Evolutionary conservation across 2,113 vertebrate species (phyloP).

Genomic region (Pelvicachromis taeniatus): DNA sequence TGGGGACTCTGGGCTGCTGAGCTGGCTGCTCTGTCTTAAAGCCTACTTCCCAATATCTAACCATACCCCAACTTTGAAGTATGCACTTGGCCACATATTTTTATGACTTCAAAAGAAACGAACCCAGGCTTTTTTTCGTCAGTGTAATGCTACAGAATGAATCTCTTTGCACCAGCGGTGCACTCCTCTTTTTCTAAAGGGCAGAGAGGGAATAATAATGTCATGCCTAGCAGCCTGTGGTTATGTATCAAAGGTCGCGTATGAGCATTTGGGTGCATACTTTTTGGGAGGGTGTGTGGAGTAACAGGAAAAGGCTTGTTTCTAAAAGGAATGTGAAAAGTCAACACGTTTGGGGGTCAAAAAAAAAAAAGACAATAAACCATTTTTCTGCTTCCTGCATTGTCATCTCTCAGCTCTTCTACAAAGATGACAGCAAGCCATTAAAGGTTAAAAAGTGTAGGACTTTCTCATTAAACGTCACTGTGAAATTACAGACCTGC

Average conservation of each 20-base stretch:
- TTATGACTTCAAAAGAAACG: background rate
- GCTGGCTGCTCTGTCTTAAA: conserved; percentile 18
- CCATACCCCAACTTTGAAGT: conserved; percentile 6
- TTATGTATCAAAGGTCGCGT: background rate
- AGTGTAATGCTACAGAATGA: background rate
- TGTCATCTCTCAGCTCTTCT: conserved; percentile 4
- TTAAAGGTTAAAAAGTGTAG: background rate
- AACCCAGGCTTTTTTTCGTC: background rate
- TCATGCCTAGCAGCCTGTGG: background rate
- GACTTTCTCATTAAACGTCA: background rate
- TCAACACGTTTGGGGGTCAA: background rate
- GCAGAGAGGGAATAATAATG: background rate
- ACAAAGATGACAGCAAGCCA: background rate
- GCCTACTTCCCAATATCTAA: background rate
- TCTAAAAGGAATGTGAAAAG: conserved; percentile 24
- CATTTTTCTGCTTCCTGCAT: conserved; percentile 40
- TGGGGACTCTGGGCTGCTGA: conserved; percentile 23
- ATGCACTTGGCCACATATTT: conserved; percentile 16
- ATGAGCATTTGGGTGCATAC: conserved; percentile 23
- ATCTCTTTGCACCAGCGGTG: background rate
- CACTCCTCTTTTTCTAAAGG: background rate
- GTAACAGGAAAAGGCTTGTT: background rate
- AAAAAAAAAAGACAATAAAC: background rate
- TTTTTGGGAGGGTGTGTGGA: conserved; percentile 2
- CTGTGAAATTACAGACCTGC: background rate